Evolutionary conservation across 2,797 vertebrate genomes (phyloP).

Genomic region (Pseudochirops corinnae): DNA sequence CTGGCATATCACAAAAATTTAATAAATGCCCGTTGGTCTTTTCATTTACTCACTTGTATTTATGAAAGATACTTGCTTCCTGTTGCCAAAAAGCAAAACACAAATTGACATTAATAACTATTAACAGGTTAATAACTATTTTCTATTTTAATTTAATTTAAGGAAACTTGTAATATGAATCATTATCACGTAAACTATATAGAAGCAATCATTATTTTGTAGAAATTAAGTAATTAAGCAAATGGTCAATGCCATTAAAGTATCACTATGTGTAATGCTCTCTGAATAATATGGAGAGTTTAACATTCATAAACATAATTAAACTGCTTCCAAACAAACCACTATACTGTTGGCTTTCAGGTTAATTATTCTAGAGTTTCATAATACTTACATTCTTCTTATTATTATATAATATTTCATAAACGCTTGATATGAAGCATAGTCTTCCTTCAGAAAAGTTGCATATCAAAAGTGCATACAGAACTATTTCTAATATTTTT

Average conservation of each 20-base stretch:
- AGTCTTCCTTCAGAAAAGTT: neutral
- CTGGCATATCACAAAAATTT: neutral
- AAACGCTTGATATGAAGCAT: neutral
- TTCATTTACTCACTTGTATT: neutral
- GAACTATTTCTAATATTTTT: neutral
- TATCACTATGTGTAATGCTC: constrained; percentile 28
- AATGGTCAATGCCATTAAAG: constrained; percentile 53
- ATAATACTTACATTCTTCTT: neutral
- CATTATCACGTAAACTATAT: constrained; percentile 38
- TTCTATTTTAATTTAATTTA: constrained; percentile 58
- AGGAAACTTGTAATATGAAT: constrained; percentile 54
- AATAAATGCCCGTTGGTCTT: neutral
- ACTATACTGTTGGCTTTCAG: neutral
- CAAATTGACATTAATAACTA: neutral
- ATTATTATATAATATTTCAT: neutral
- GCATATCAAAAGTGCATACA: neutral
- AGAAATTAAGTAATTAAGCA: constrained; percentile 56
- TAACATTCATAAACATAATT: constrained; percentile 39
- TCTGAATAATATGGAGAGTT: constrained; percentile 55
- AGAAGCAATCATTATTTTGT: constrained; percentile 36
- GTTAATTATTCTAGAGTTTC: neutral
- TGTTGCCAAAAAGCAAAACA: neutral
- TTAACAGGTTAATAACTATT: neutral
- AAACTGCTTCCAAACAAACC: constrained; percentile 44
- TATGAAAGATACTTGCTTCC: neutral